Base-by-base conservation (phyloP, 1,140 invertebrate genomes). In the Colletes gigas region DNA sequence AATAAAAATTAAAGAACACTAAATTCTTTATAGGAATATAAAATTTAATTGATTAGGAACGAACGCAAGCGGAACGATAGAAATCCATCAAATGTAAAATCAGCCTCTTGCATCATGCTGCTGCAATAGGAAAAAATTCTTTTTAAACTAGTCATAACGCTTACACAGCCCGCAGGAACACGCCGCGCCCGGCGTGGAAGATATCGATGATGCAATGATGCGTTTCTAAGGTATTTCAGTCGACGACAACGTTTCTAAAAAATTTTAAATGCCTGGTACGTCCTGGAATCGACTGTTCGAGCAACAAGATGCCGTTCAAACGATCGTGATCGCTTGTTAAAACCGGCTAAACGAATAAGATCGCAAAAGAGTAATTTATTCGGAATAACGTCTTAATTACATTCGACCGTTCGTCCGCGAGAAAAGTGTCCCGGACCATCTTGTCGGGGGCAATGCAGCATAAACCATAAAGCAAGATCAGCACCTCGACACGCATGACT, bases 161-260 rank as follows among this genome's bases (percentile, higher is more conserved):
- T 19, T 52, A 3, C 15, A 39, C 14, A 52, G 30, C 44, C 59
- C 44, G 71, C 59, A 19, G 59, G 44, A 73, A 75, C 21, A 17
- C 7, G 4, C 17, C 7, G 0, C 17, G 10, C 41, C 50, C 30
- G 47, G 30, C 12, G 62, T 21, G 47, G 30, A 75, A 41, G 47
- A 65, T 74, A 65, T 74, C 47, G 60, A 66, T 66, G 73, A 75
- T 75, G 62, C 47, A 75, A 75, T 47, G 73, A 66, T 17, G 30
- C 60, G 39, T 75, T 55, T 4, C 60, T 59, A 17, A 66, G 60
- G 30, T 21, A 75, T 66, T 52, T 55, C 30, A 55, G 5, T 44
- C n/a, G 62, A 21, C 62, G 60, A 74, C 60, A 17, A 9, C 15
- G 41, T 65, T 65, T n/a, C 60, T 15, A 47, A 65, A 15, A 75